Conservation (phyloP, 1,140 invertebrate species). For the Pseudomyrmex flavicornis region DNA sequence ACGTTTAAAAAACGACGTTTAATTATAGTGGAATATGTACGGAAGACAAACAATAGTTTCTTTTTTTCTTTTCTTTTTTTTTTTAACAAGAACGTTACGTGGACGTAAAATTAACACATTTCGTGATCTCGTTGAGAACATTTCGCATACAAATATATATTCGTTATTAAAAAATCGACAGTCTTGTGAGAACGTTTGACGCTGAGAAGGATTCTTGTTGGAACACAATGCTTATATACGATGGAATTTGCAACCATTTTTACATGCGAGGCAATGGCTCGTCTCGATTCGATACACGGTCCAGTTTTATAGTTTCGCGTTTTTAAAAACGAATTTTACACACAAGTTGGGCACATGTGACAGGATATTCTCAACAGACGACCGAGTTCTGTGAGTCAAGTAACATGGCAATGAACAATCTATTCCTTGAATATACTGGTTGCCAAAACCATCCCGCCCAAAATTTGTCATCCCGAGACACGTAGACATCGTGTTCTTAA, state of each 20-base stretch:
- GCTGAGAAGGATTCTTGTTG: conserved; percentile 35
- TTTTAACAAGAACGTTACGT: conserved; percentile 5
- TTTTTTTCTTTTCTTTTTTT: no score
- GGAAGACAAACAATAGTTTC: conserved; percentile 51
- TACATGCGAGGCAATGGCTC: not conserved
- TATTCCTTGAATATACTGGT: no score
- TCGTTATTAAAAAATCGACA: conserved; percentile 44
- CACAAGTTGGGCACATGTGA: no score
- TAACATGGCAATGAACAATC: no score
- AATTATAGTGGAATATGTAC: conserved; percentile 30
- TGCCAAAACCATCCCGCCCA: no score
- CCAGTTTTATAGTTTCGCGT: no score
- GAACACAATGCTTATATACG: conserved; percentile 26
- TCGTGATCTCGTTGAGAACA: not conserved
- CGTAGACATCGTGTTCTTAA: no score
- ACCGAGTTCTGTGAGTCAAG: no score
- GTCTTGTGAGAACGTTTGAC: conserved; percentile 58
- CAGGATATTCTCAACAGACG: no score
- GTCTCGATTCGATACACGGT: not conserved
- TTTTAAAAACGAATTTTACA: no score
- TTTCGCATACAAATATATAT: conserved; percentile 9
- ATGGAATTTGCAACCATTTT: conserved; percentile 22
- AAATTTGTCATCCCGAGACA: no score
- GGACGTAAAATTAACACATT: conserved; percentile 18
- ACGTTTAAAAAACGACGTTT: not conserved